Base-by-base conservation (phyloP, 2,888 invertebrate species). In the Polylopha cassiicola region DNA sequence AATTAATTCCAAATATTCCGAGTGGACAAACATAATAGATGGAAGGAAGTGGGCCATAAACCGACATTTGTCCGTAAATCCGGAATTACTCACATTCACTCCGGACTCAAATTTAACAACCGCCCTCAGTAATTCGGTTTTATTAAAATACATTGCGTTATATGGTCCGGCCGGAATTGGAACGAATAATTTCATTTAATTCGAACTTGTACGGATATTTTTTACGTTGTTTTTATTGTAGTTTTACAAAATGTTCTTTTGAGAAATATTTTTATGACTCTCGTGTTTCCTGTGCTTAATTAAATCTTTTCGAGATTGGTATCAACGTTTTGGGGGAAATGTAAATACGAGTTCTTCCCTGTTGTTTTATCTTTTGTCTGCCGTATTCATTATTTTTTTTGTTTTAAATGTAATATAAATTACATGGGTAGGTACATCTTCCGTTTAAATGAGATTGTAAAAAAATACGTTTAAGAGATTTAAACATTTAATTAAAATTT, bases 71-170 rank as follows among this genome's bases (percentile, higher is more conserved):
- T 58, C 64, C 62, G 56, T 60, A 69, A 73, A 73, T 70, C 67
- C 69, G 43, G 47, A 68, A 77, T 73, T 72, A 73, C 63, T 53
- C 60, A 54, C 67, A 74, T 78, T 78, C 75, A 77, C 74, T 75
- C 72, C 46, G 58, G 52, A 61, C 65, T 71, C 70, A 74, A 77
- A 81, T 77, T 80, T 80, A 71, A 79, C 72, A 72, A 57, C 73
- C 65, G 61, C 61, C 73, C 73, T 68, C 57, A 62, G 73, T 67
- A 70, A 78, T 77, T 73, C 62, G 61, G 61, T 73, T 80, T 79
- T 80, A 80, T 81, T 78, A 79, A 78, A 79, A 79, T 72, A 72
- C 68, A 63, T 65, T 58, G 62, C 61, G 63, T 72, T 69, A 73
- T 73, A 76, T 69, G 69, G 65, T 55, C 46, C 56, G 54, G 55